These are phyloP conservation scores for Mormyrus proboscirostris DNA, from an alignment of 2,797 vertebrate species.

Conservation along the genomic window DNA sequence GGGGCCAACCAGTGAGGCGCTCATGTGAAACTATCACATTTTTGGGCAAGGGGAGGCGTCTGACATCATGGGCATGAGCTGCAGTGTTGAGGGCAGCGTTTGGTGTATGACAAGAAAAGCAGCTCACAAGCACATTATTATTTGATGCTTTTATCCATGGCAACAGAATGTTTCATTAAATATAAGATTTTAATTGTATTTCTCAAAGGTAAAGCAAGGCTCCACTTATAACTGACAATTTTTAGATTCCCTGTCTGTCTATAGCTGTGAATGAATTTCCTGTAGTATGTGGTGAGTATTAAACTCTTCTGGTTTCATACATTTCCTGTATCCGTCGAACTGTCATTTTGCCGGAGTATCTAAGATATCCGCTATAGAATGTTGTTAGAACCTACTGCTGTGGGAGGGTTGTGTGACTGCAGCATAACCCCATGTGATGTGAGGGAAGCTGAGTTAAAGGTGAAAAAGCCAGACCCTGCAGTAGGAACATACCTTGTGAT, in stretches of 20 bases:
- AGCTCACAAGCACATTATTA: neutral
- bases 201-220: neutral
- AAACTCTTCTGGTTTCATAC: neutral
- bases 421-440: neutral
- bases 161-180: neutral
- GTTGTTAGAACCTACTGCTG: neutral
- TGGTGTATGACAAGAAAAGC: neutral
- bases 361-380: neutral
- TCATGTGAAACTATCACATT: neutral
- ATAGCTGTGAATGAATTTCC: neutral
- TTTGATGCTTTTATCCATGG: neutral
- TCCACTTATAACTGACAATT: neutral
- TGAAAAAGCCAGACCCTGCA: neutral
- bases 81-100: neutral
- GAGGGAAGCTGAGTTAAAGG: neutral
- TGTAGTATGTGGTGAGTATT: neutral
- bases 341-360: neutral
- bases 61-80: neutral
- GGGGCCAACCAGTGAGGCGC: neutral
- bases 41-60: neutral
- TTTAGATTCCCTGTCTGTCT: neutral
- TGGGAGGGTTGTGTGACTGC: neutral
- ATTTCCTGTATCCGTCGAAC: neutral
- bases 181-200: neutral
- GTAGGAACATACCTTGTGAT: neutral